Evolutionary conservation across 2,113 vertebrate genomes (phyloP), one percentile per base, ranked within the genome.

Genomic region (Callithrix jacchus): DNA sequence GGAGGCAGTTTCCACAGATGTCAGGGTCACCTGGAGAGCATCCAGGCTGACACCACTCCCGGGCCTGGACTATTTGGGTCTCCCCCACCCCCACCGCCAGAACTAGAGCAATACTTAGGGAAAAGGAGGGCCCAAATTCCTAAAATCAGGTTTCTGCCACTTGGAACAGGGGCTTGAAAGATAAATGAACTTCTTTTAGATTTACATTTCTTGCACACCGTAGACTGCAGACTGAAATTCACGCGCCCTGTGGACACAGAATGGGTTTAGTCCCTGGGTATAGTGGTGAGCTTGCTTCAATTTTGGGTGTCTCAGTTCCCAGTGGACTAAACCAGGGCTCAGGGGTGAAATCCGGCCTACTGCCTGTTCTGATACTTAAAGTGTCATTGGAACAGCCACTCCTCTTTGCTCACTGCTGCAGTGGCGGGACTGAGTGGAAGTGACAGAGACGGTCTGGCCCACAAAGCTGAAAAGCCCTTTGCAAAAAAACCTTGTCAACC

Each of bases 1-100:
- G 23, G 52, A 25, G 16, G 27, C 16, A 0, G 70, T 42, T 12
- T 49, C 11, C 1, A 27, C 21, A 7, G 32, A 37, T 37, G n/a
- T 17, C 35, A 5, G 6, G 73, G 37, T 9, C 1, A 1, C 23
- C 12, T 6, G 32, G 25, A 58, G 79, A 56, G 23, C 17, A 49
- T 14, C 42, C 3, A 2, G 86, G 7, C 7, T 17, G 61, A 1
- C 6, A 0, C n/a, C 37, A 20, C 49, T 11, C 1, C 3, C 37
- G 32, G 17, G 27, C 83, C 27, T 32, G n/a, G 21, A 56, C 21
- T 2, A 5, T 1, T 5, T 6, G 25, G 5, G 30, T 17, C 25
- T 52, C 86, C 8, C 32, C 27, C 12, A 64, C 5, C 27, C 25
- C 76, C 8, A 47, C 20, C 12, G 1, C 27, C 27, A 18, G n/a